Base-by-base conservation (phyloP, 2,113 vertebrate species). In the Rhipidura dahli region DNA sequence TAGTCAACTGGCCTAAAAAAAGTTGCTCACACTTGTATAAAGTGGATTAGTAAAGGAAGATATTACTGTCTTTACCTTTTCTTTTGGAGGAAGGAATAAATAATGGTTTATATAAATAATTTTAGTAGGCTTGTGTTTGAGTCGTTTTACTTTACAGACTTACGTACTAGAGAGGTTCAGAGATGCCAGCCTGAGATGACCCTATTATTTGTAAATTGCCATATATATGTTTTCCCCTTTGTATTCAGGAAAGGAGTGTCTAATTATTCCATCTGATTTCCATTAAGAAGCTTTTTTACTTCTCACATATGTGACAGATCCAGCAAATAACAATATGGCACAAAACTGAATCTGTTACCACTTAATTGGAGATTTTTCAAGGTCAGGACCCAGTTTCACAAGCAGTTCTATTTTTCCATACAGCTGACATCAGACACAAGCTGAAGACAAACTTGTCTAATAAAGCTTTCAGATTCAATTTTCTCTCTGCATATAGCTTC, bases 391-490 rank as follows among this genome's bases (percentile, higher is more conserved):
- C 72, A 95, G 88, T 97, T 97, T 98, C 95, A 96, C 94, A 94
- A 87, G 83, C 94, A 95, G 93, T 96, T 98, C 96, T 97, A 82
- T 98, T 97, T 97, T 97, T 97, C 95, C 97, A 79, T 97, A 93
- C 51, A 79, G 80, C 97, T 98, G 97, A 96, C 95, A 96, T 97
- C 94, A 94, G 90, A 92, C 97, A 95, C 96, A 97, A 98, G 88
- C 96, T 93, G 89, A 98, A 98, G 97, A 98, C 97, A 98, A 97
- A 98, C 97, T 95, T 98, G 94, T 97, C 96, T 98, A 98, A 98
- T 98, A 98, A 98, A 98, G 97, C 97, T 98, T 98, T 98, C 98
- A 97, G 96, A 98, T 98, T 98, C 97, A 98, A 97, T 98, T 98
- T 98, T 95, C 94, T 98, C 50, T 96, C 97, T 97, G 95, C 94